A percentile compares a stretch with the other conserved stretches of the same genome.
These are phyloP conservation scores for Ommatoiulus sabulosus DNA, from an alignment of 2,888 invertebrate genomes.

Conservation along the genomic window DNA sequence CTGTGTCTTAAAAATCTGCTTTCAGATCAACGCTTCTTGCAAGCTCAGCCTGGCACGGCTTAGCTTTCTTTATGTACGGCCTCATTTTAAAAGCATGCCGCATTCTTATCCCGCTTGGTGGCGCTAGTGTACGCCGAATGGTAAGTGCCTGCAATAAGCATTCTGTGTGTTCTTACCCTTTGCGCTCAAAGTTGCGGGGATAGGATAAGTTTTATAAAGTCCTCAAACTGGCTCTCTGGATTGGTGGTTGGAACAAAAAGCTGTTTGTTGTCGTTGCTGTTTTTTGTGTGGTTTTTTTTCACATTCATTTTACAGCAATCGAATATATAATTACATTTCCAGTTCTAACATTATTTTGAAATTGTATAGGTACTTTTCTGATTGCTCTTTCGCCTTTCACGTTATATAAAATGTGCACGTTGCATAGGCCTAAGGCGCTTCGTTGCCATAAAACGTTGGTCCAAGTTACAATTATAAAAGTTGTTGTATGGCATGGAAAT, in stretches of 20 bases:
- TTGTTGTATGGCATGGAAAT: constrained; percentile 23
- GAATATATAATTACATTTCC: not conserved
- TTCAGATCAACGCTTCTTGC: too few species aligned
- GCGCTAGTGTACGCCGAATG: too few species aligned
- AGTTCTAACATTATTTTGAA: not conserved
- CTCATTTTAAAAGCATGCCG: too few species aligned
- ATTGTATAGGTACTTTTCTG: not conserved
- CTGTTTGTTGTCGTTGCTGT: not conserved
- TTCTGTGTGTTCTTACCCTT: too few species aligned
- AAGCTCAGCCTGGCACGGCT: too few species aligned
- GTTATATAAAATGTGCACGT: constrained; percentile 12
- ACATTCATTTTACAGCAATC: not conserved
- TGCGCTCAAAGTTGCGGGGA: not conserved
- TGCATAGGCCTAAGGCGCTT: not conserved
- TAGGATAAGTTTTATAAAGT: too few species aligned
- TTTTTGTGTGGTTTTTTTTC: not conserved
- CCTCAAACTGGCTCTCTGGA: too few species aligned
- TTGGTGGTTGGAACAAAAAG: too few species aligned
- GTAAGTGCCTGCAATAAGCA: too few species aligned
- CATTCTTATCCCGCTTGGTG: too few species aligned
- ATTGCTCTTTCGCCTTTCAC: not conserved
- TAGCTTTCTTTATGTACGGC: too few species aligned
- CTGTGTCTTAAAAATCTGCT: too few species aligned
- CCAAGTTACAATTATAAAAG: constrained; percentile 24
- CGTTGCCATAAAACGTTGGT: not conserved